A percentile compares a stretch with the other conserved stretches of the same genome.
Conservation (phyloP, 2,888 invertebrate species). For the Hydriomena furcata region DNA sequence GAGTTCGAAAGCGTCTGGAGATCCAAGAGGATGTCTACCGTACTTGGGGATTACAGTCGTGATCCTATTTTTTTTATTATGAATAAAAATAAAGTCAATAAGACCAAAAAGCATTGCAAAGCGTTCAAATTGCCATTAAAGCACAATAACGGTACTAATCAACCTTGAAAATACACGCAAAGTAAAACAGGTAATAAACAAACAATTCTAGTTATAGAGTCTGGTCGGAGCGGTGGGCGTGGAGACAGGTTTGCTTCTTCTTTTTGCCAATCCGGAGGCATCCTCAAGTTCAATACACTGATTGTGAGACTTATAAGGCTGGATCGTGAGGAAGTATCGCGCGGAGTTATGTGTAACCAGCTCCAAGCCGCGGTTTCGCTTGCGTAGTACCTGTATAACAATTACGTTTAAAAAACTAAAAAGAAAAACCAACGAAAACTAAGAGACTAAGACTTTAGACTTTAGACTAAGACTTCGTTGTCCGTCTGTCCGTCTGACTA, state of each 20-base stretch:
- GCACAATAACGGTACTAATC: conserved; percentile 17
- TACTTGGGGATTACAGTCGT: too few relatives aligned
- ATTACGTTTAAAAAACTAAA: too few relatives aligned
- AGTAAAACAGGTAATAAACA: conserved; percentile 54
- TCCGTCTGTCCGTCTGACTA: too few relatives aligned
- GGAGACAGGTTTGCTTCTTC: conserved; percentile 53
- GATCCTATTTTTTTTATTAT: too few relatives aligned
- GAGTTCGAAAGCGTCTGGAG: too few relatives aligned
- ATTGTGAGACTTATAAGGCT: conserved; percentile 36
- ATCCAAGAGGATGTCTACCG: too few relatives aligned
- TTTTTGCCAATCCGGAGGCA: conserved; percentile 59
- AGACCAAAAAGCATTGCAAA: background rate
- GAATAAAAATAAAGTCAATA: background rate
- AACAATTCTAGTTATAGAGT: conserved; percentile 53
- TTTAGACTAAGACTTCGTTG: too few relatives aligned
- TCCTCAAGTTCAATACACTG: conserved; percentile 53
- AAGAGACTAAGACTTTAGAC: too few relatives aligned
- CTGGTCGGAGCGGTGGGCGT: conserved; percentile 53
- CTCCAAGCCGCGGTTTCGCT: too few relatives aligned
- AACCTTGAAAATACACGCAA: conserved; percentile 26
- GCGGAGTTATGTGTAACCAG: conserved; percentile 7
- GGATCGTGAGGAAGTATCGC: conserved; percentile 30
- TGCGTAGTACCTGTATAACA: too few relatives aligned
- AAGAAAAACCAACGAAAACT: too few relatives aligned
- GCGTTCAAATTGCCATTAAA: conserved; percentile 1